Base-by-base conservation (phyloP, 2,113 vertebrate genomes). In the Sclerurus mexicanus region DNA sequence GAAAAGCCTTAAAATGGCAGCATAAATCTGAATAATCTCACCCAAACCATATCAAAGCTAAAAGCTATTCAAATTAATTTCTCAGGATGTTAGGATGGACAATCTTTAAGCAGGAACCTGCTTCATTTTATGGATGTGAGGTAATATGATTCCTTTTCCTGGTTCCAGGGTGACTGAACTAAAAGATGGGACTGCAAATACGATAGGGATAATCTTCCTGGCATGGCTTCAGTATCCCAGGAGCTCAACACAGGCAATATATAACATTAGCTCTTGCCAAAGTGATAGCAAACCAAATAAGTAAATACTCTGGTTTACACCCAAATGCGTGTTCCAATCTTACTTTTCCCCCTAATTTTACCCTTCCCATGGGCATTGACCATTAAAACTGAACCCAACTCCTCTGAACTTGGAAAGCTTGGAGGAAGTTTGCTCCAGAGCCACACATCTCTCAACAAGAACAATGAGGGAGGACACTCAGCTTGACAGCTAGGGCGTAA, bases 381-480 rank as follows among this genome's bases (percentile, higher is more conserved):
- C 62, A n/a, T 77, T 75, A 39, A 75, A 91, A 64, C 10, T 64
- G 80, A 86, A 80, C 21, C 16, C 20, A 76, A 2, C 21, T 90
- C 60, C n/a, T 47, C 40, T 62, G 35, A 66, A 89, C 28, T 72
- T 92, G n/a, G n/a, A 75, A 90, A 79, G 16, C 52, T 56, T 37
- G 56, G 31, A 28, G 35, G 46, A 88, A 80, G 52, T 72, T 89
- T 35, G 8, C 44, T 73, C 67, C 69, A 68, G 12, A 86, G 37
- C 80, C 73, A 40, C n/a, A 33, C 23, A 74, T 88, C 53, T 60
- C 53, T 68, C 72, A 12, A 10, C 0, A 9, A 76, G 89, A 93
- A 97, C 91, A 96, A 96, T 95, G 85, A 80, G 44, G 56, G 73
- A 93, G 94, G 89, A 95, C 85, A 85, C 75, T 92, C 76, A 71